Evolutionary conservation across 2,888 invertebrate genomes (phyloP), one percentile per base, ranked within the genome.

Genomic region (Melipona beecheii): DNA sequence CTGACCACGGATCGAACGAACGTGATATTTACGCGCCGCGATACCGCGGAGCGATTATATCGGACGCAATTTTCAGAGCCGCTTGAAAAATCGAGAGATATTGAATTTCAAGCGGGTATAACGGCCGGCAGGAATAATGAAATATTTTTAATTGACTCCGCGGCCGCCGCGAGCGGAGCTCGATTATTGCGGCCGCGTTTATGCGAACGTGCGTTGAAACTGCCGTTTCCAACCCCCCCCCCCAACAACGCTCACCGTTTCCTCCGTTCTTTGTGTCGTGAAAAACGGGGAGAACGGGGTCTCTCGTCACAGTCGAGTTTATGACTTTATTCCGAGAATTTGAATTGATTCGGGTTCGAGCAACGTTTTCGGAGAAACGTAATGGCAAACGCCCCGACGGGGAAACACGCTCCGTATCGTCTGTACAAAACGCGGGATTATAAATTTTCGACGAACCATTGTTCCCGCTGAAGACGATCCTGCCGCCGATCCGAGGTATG

Each of bases 91-190:
- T 70, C 69, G 73, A 64, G 50, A 4, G 64, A 74, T 74, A 81
- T 74, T 70, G 52, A 81, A 73, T 74, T 69, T 73, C 58, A 21
- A 4, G 19, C 17, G 24, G 11, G 15, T 27, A 31, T 31, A n/a
- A 9, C 50, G 19, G 4, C 31, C 36, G 36, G n/a, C 11, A 21
- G 62, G 36, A 52, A 65, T 81, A 81, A 70, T 81, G 73, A 81
- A 81, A 69, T 69, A 70, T 70, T 80, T 74, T 81, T 65, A 81
- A 81, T 81, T 69, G 81, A 70, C 81, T 43, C 19, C 0, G 19
- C 13, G 3, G 2, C n/a, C n/a, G 49, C 36, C 21, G 21, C 50
- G 50, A 50, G 56, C 43, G 43, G 6, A 52, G 64, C 73, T 56
- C 50, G 52, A 71, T 79, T 79, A 79, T 79, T 70, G 54, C 69